Base-by-base conservation (phyloP, 2,113 vertebrate genomes). In the Lycaon pictus region DNA sequence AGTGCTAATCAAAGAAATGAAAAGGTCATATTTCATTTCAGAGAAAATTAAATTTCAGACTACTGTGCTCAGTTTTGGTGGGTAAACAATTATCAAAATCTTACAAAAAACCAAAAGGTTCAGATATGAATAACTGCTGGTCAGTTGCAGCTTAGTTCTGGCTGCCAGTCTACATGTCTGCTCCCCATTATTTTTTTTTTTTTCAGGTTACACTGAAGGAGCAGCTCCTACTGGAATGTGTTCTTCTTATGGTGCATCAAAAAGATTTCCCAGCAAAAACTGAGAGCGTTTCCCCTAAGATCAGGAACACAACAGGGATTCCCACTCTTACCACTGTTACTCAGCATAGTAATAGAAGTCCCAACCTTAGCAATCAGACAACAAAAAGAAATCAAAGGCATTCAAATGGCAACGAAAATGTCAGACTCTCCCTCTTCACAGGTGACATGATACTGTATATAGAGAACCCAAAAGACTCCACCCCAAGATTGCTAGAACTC, bases 1-100 rank as follows among this genome's bases (percentile, higher is more conserved):
- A 90, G 6, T 79, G 12, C 2, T 90, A 95, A 95, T 93, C 43
- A 93, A 15, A 67, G 9, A 90, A 76, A 63, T 74, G 6, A 95
- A 86, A 80, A 37, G 25, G 19, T 88, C 62, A 35, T 56, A 86
- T 94, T 90, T 92, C 35, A 81, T 67, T 76, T 89, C 51, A 82
- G 65, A 90, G 55, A 72, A 98, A 95, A 82, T 55, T 83, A 83
- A 82, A 96, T 90, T 93, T 92, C 65, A 72, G 29, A 83, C 13
- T 65, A 22, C 23, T 10, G 43, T 53, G 7, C 16, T 95, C 37
- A 86, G 16, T 19, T 90, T 77, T 88, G 5, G 86, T 71, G 32
- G 76, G 60, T 20, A 92, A 96, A 71, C 23, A 80, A 83, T 92
- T 56, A 79, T 86, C 15, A 95, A 77, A 96, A 25, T 1, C 27